Evolutionary conservation across 2,113 vertebrate genomes (phyloP).

Genomic region (Silurus meridionalis): DNA sequence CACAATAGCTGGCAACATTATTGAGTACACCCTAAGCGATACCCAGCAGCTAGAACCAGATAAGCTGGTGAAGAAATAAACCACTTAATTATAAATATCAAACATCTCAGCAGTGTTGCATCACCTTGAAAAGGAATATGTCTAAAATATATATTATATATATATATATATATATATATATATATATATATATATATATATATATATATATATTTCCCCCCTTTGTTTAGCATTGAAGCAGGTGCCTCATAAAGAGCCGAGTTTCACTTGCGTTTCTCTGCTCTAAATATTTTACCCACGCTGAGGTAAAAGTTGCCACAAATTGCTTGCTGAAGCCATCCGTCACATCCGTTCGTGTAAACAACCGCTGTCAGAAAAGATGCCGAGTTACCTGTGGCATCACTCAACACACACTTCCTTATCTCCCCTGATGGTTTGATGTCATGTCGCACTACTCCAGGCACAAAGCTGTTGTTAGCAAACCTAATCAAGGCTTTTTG

Average conservation of each 20-base stretch:
- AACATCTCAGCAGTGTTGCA: conserved; percentile 35
- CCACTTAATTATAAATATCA: conserved; percentile 9
- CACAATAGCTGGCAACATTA: no score
- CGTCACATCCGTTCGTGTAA: conserved; percentile 58
- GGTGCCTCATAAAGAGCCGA: conserved; percentile 16
- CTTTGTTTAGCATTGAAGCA: neutral
- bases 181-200: no score
- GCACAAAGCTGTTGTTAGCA: conserved; percentile 68
- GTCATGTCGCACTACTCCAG: conserved; percentile 68
- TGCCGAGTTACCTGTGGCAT: conserved; percentile 77
- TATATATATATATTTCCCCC: neutral
- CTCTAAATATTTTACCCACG: conserved; percentile 55
- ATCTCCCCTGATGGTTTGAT: conserved; percentile 79
- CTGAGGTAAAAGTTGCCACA: conserved; percentile 58
- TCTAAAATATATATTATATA: neutral
- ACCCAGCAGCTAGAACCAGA: neutral
- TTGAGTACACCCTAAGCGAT: no score
- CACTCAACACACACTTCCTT: conserved; percentile 66
- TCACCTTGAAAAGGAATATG: conserved; percentile 28
- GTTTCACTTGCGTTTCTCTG: conserved; percentile 21
- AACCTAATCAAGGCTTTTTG: conserved; percentile 80
- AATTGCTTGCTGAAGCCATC: conserved; percentile 53
- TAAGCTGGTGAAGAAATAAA: neutral
- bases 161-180: no score
- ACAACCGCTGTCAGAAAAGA: conserved; percentile 70